phyloP scores from a whole-genome alignment of 2,113 vertebrate species.

The Antechinus stuartii region DNA sequence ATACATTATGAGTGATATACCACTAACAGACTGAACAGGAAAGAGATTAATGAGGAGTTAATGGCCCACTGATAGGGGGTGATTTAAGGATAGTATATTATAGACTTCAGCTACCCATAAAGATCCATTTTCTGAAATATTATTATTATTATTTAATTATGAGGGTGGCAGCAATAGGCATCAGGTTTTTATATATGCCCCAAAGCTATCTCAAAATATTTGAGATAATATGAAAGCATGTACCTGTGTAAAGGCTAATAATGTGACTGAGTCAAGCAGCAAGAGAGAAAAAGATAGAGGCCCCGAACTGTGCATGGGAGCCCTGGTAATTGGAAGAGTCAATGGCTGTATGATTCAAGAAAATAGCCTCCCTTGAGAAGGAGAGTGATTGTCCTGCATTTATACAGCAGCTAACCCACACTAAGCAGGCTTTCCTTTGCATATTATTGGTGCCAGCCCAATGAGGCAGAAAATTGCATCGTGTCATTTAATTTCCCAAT shows the following conservation, averaged over 20 bases:
- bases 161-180: constrained; percentile 64
- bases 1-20: constrained; percentile 67
- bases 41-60: constrained; percentile 66
- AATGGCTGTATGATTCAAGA: constrained; percentile 86
- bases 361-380: constrained; percentile 87
- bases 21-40: constrained; percentile 64
- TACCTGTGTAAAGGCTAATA: constrained; percentile 85
- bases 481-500: constrained; percentile 96
- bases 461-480: constrained; percentile 97
- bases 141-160: constrained; percentile 85
- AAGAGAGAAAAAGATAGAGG: constrained; percentile 73
- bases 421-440: constrained; percentile 87
- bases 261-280: constrained; percentile 61
- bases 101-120: constrained; percentile 67
- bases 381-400: constrained; percentile 85
- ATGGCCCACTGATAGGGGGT: constrained; percentile 67
- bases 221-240: constrained; percentile 82
- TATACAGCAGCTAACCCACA: constrained; percentile 86
- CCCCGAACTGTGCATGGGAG: constrained; percentile 76
- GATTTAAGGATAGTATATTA: constrained; percentile 74
- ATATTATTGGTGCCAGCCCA: constrained; percentile 91
- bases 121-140: constrained; percentile 80
- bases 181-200: constrained; percentile 74
- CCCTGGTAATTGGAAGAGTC: constrained; percentile 88
- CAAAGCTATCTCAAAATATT: constrained; percentile 83